phyloP scores from a whole-genome alignment of 2,797 vertebrate species.

The Gobionotothen gibberifrons region DNA sequence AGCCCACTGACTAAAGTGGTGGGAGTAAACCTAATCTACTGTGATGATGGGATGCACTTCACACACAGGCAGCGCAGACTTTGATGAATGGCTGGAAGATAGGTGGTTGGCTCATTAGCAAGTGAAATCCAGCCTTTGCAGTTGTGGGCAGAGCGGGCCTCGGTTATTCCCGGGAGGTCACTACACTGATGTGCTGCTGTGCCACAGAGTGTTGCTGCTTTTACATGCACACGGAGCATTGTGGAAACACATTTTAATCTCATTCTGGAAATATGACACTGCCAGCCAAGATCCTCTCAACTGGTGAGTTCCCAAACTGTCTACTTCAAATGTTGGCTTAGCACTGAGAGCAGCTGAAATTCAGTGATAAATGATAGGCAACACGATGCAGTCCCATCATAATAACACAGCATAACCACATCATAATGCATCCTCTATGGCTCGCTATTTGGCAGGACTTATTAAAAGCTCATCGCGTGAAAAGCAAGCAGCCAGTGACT shows the following conservation, averaged over 20 bases:
- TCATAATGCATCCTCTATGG: constrained; percentile 60
- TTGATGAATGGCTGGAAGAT: constrained; percentile 69
- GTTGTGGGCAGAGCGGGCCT: constrained; percentile 46
- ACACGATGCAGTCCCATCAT: constrained; percentile 55
- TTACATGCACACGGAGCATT: constrained; percentile 29
- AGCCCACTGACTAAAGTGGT: constrained; percentile 28
- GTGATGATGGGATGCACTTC: constrained; percentile 64
- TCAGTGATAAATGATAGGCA: constrained; percentile 61
- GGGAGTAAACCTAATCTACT: constrained; percentile 57
- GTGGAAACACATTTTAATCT: constrained; percentile 53
- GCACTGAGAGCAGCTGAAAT: constrained; percentile 51
- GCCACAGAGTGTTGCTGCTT: constrained; percentile 29
- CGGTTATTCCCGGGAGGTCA: constrained; percentile 51
- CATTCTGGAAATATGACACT: constrained; percentile 63
- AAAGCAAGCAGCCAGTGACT: constrained; percentile 60
- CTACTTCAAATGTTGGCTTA: constrained; percentile 52
- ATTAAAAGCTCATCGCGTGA: constrained; percentile 69
- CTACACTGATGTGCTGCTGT: constrained; percentile 17
- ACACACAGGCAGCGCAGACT: constrained; percentile 55
- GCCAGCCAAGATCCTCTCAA: constrained; percentile 50
- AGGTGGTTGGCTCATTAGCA: constrained; percentile 72
- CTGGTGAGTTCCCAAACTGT: constrained; percentile 65
- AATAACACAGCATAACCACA: constrained; percentile 67
- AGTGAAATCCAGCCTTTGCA: constrained; percentile 69
- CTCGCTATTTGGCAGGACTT: constrained; percentile 59